Evolutionary conservation across 2,113 vertebrate species (phyloP).

Genomic region (Halichoerus grypus): DNA sequence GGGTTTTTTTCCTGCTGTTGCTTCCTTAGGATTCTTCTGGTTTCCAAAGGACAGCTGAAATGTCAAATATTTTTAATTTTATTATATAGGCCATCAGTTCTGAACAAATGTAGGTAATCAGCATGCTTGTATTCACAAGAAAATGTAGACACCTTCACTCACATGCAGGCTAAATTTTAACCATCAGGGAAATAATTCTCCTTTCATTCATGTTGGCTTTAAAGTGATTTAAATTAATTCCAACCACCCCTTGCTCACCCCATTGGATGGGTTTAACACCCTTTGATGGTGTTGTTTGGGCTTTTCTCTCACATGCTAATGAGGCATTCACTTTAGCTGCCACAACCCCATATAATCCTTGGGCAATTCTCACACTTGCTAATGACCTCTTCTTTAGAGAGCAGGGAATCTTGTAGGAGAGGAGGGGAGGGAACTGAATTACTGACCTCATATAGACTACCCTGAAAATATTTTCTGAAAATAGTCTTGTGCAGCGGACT

Average conservation of each 20-base stretch:
- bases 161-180: constrained; percentile 8
- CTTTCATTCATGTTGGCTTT: constrained; percentile 67
- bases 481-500: neutral
- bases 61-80: constrained; percentile 64
- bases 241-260: neutral
- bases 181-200: constrained; percentile 45
- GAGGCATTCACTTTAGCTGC: constrained; percentile 71
- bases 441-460: neutral
- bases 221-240: constrained; percentile 79
- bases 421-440: neutral
- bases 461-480: constrained; percentile 27
- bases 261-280: constrained; percentile 61
- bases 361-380: constrained; percentile 81
- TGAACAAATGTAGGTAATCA: constrained; percentile 26
- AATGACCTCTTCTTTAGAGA: constrained; percentile 74
- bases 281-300: constrained; percentile 80
- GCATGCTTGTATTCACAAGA: neutral
- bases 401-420: neutral
- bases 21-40: neutral
- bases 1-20: neutral
- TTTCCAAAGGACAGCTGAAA: constrained; percentile 39
- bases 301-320: constrained; percentile 84
- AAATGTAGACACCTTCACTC: constrained; percentile 8
- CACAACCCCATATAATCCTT: constrained; percentile 76
- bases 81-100: neutral